These are phyloP conservation scores for Trematocara caparti DNA, from an alignment of 2,797 vertebrate genomes.

Conservation along the genomic window DNA sequence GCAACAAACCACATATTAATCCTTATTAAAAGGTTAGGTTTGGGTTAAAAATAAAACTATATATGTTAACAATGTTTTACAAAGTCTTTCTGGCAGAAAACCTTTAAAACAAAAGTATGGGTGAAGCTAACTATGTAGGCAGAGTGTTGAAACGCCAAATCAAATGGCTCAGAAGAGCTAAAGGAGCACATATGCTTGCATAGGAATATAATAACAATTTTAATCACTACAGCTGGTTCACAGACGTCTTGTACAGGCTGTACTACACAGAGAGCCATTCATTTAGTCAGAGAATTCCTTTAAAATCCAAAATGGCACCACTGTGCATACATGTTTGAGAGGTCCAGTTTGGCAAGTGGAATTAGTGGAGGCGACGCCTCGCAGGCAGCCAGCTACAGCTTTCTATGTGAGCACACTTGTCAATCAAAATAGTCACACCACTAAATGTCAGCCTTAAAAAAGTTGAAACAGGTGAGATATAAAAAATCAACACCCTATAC, in stretches of 20 bases:
- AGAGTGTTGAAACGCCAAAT: fast-evolving
- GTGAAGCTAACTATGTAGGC: not conserved
- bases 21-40: not conserved
- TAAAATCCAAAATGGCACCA: not conserved
- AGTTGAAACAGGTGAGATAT: not conserved
- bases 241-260: fast-evolving
- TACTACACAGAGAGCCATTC: not conserved
- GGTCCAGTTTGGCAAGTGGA: not conserved
- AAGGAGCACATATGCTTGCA: fast-evolving
- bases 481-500: not conserved
- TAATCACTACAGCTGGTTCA: not conserved
- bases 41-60: not conserved
- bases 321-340: not conserved
- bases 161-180: not conserved
- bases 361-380: not conserved
- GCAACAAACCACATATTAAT: fast-evolving
- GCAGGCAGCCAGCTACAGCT: not conserved
- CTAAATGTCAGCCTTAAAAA: not conserved
- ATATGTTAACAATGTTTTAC: not conserved
- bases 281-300: not conserved
- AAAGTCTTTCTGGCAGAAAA: not conserved
- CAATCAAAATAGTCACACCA: not conserved
- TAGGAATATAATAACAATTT: not conserved
- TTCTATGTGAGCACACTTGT: not conserved
- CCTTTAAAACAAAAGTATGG: not conserved